phyloP scores from a whole-genome alignment of 2,797 vertebrate species.

The Sebastes melanostomus region DNA sequence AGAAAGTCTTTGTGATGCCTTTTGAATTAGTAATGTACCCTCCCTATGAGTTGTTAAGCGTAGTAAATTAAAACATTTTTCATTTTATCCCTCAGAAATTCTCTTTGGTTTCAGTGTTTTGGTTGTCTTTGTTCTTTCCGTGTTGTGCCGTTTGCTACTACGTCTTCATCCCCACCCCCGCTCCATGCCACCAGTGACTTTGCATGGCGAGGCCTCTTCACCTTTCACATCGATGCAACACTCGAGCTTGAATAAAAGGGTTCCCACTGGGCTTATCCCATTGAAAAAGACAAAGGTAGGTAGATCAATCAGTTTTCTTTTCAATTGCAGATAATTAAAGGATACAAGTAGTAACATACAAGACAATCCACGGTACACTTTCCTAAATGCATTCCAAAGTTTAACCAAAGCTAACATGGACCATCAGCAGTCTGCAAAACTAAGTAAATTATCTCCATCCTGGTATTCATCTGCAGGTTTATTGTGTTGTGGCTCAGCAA shows the following conservation, averaged over 20 bases:
- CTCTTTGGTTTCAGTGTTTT: conserved; percentile 23
- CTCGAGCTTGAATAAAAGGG: background rate
- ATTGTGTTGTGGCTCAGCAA: background rate
- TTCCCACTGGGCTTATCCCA: background rate
- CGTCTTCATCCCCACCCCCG: background rate
- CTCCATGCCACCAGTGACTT: background rate
- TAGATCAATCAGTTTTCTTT: background rate
- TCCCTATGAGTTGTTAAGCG: conserved; percentile 11
- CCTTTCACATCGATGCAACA: background rate
- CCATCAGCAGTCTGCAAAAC: background rate
- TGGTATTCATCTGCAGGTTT: background rate
- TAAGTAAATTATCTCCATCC: too few species aligned
- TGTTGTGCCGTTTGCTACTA: background rate
- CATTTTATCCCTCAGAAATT: conserved; percentile 17
- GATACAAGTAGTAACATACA: background rate
- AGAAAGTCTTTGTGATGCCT: conserved; percentile 22
- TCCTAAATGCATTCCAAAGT: background rate
- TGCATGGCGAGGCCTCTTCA: background rate
- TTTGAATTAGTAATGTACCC: conserved; percentile 41
- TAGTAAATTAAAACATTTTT: conserved; percentile 33
- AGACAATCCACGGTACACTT: background rate
- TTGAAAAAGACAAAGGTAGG: background rate
- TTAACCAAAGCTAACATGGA: background rate
- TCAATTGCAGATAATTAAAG: background rate
- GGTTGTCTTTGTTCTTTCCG: conserved; percentile 12